Evolutionary conservation across 1,140 invertebrate genomes (phyloP), one percentile per base, ranked within the genome.

Genomic region (Philaenus spumarius): DNA sequence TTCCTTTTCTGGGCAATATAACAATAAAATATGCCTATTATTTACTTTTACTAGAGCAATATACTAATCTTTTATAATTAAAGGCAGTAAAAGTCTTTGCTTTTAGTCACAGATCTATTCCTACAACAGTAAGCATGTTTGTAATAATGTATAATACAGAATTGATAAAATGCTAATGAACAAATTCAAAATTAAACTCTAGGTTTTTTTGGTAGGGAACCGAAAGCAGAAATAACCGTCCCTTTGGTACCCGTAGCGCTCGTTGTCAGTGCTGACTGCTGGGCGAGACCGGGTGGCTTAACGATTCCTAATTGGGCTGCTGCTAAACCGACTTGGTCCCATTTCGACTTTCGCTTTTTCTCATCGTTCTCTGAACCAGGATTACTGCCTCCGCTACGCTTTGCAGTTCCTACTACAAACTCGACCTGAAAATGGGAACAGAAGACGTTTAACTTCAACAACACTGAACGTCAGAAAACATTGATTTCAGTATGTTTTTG

Each of bases 161-260:
- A n/a, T n/a, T n/a, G n/a, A n/a, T n/a, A n/a, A n/a, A n/a, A n/a
- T n/a, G n/a, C n/a, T n/a, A n/a, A n/a, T n/a, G n/a, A n/a, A n/a
- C n/a, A 30, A 30, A 30, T 30, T 30, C 26, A 65, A 65, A 65
- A 55, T 74, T 77, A 81, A 62, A 78, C 70, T 73, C 81, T 77
- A 43, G 77, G 74, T 78, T 93, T 94, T 67, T 91, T 93, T 26
- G 87, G 86, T 63, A 93, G 75, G 6, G 88, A 87, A 23, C 90
- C 90, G 78, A 93, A 93, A 34, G 90, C 89, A 30, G 88, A 91
- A 66, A 94, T 93, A 42, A 90, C 82, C 3, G 89, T 93, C 14
- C 88, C 82, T 72, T 93, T 94, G 7, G 90, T 90, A 39, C 89
- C 89, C 2, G 88, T 88, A 1, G 82, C 83, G 34, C 82, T 83